These are phyloP conservation scores for Pluvianellus socialis DNA, from an alignment of 2,113 vertebrate species.

Conservation along the genomic window DNA sequence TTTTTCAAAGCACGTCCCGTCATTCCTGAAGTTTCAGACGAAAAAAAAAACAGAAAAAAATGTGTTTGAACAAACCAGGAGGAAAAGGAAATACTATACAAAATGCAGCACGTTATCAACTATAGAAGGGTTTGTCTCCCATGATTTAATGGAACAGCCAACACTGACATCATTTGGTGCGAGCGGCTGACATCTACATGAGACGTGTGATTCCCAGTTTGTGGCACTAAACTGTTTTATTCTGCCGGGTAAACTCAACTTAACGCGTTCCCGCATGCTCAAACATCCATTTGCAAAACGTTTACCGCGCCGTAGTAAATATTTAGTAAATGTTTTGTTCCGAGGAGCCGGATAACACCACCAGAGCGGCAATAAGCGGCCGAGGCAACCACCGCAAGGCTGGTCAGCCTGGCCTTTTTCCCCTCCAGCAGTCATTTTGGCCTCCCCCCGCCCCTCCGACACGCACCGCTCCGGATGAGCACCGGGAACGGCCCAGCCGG, in stretches of 20 bases:
- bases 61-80: not conserved
- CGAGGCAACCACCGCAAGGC: not conserved
- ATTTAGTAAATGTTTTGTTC: not conserved
- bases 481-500: not conserved
- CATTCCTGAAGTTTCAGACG: not conserved
- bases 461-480: not conserved
- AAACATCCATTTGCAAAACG: not conserved
- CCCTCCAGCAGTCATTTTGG: not conserved
- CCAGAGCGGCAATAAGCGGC: not conserved
- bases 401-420: not conserved
- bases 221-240: not conserved
- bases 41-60: not conserved
- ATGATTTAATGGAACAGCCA: not conserved
- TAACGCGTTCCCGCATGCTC: not conserved
- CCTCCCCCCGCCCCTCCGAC: not conserved
- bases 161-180: not conserved
- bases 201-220: not conserved
- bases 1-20: not conserved
- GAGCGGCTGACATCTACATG: not conserved
- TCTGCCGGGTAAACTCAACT: not conserved
- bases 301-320: not conserved
- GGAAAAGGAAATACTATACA: not conserved
- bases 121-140: not conserved
- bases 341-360: not conserved
- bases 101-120: not conserved